Conservation (phyloP, 2,888 invertebrate species). For the Coremacera marginata region DNA sequence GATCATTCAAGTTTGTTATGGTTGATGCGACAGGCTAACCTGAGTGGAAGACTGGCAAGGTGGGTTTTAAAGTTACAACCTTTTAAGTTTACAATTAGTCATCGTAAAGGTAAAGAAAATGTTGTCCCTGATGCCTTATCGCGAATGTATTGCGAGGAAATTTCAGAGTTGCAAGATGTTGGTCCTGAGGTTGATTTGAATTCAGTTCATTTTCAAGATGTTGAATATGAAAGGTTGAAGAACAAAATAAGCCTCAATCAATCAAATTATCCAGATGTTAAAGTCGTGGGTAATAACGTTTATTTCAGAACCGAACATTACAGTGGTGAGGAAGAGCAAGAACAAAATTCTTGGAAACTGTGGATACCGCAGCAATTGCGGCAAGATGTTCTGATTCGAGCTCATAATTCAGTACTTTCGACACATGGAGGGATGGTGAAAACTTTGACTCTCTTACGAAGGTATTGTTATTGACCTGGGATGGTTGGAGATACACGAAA, state of each 20-base stretch:
- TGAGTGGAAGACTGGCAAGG: constrained; percentile 49
- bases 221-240: not conserved
- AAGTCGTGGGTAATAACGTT: not conserved
- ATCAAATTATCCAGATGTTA: not conserved
- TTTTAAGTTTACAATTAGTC: constrained; percentile 45
- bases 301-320: not conserved
- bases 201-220: not conserved
- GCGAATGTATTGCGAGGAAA: constrained; percentile 30
- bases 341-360: not conserved
- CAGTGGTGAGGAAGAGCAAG: too few relatives aligned
- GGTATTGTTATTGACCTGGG: too few relatives aligned
- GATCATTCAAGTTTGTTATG: constrained; percentile 39
- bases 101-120: constrained; percentile 49
- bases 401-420: not conserved
- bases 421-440: too few relatives aligned
- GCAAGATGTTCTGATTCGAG: not conserved
- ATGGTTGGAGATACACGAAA: too few relatives aligned
- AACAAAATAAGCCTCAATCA: not conserved
- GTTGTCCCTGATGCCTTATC: constrained; percentile 50
- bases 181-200: constrained; percentile 1
- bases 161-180: not conserved
- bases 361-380: not conserved
- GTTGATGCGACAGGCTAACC: constrained; percentile 50
- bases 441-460: too few relatives aligned
- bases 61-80: constrained; percentile 45